Conservation (phyloP, 2,113 vertebrate species). For the Myanophis thanlyinensis region DNA sequence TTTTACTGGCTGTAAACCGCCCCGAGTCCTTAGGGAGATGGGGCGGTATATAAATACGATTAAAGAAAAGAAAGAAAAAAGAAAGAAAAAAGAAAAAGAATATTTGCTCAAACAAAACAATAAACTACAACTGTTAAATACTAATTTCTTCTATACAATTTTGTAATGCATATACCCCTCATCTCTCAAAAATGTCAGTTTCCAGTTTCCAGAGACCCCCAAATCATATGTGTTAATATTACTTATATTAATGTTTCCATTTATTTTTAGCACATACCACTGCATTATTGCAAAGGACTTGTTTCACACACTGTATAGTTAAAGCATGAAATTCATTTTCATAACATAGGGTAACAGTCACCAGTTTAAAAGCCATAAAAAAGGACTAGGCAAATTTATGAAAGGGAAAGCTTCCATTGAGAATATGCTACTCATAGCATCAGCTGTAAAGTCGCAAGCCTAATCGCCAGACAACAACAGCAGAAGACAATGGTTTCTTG, state of each 20-base stretch:
- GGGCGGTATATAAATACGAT: too few relatives aligned
- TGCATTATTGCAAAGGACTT: background rate
- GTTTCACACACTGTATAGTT: background rate
- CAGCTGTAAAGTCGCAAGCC: background rate
- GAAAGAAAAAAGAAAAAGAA: too few relatives aligned
- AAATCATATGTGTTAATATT: background rate
- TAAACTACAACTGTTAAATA: background rate
- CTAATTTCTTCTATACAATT: background rate
- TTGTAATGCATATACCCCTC: background rate
- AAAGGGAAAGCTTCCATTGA: background rate
- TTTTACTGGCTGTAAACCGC: too few relatives aligned
- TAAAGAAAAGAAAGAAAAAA: too few relatives aligned
- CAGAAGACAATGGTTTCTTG: background rate
- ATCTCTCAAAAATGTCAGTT: background rate
- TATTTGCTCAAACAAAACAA: background rate
- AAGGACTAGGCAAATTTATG: background rate
- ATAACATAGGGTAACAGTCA: background rate
- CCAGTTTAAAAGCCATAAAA: background rate
- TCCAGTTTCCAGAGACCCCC: background rate
- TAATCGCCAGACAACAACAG: background rate
- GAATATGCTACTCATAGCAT: background rate
- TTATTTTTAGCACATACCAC: background rate
- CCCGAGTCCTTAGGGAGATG: too few relatives aligned
- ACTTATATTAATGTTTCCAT: background rate
- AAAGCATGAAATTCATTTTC: background rate